Conservation (phyloP, 1,140 invertebrate species). For the Rhagoletis zephyria region DNA sequence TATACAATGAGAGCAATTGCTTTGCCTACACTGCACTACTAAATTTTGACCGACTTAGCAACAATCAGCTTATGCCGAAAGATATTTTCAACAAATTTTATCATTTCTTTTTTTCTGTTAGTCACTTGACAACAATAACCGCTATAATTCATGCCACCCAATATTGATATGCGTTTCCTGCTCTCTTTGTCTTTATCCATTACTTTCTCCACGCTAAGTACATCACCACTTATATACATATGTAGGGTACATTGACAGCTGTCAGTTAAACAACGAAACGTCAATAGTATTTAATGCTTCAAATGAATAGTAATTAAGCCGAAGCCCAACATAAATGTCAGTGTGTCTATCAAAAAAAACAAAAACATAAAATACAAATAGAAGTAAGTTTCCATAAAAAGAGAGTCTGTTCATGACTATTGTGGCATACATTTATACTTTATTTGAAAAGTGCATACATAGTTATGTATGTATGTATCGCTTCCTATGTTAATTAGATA, state of each 20-base stretch:
- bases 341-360: not conserved
- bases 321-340: not conserved
- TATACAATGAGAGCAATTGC: too few species aligned
- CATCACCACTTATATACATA: not conserved
- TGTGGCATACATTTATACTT: not conserved
- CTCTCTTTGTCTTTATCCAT: not conserved
- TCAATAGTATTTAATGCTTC: not conserved
- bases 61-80: too few species aligned
- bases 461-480: too few species aligned
- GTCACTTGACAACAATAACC: too few species aligned
- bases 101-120: too few species aligned
- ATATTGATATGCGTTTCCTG: too few species aligned
- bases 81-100: too few species aligned
- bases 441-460: too few species aligned
- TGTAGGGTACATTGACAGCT: not conserved
- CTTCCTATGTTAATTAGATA: too few species aligned
- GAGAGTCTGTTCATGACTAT: not conserved
- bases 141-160: too few species aligned
- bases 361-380: not conserved
- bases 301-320: slow-evolving; percentile 9
- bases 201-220: slow-evolving; percentile 17
- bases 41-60: too few species aligned
- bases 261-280: slow-evolving; percentile 2
- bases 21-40: too few species aligned
- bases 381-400: not conserved